Conservation (phyloP, 2,888 invertebrate genomes). For the Drosophila setosimentum region DNA sequence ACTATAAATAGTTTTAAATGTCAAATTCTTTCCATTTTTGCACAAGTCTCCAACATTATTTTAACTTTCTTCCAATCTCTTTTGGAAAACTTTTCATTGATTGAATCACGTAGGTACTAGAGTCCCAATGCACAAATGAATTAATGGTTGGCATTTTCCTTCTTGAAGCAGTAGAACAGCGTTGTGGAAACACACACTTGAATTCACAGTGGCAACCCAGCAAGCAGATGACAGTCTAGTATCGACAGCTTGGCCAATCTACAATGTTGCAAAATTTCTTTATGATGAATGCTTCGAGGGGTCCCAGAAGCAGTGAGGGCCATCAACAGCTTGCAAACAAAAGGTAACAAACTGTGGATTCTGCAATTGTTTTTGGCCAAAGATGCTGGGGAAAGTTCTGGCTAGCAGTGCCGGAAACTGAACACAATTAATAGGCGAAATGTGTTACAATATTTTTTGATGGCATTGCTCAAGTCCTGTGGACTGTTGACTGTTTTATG, state of each 20-base stretch:
- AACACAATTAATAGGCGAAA: constrained; percentile 76
- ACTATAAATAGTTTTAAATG: neutral
- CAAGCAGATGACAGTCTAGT: constrained; percentile 12
- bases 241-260: constrained; percentile 34
- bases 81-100: constrained; percentile 18
- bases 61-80: neutral
- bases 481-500: constrained; percentile 62
- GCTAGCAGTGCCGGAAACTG: constrained; percentile 16
- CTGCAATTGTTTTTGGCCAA: constrained; percentile 30
- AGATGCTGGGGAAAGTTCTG: constrained; percentile 15
- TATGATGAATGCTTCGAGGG: constrained; percentile 43
- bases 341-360: constrained; percentile 48
- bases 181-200: constrained; percentile 1
- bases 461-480: constrained; percentile 62
- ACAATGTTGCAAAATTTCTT: constrained; percentile 70
- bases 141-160: constrained; percentile 64
- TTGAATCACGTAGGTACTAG: constrained; percentile 49
- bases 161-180: constrained; percentile 44
- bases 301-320: constrained; percentile 4
- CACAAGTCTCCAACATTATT: neutral
- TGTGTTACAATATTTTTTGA: constrained; percentile 79
- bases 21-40: neutral
- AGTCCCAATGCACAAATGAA: constrained; percentile 69
- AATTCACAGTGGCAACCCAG: neutral
- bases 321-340: constrained; percentile 14